These are phyloP conservation scores for Notamacropus eugenii DNA, from an alignment of 2,797 vertebrate species.

Conservation along the genomic window DNA sequence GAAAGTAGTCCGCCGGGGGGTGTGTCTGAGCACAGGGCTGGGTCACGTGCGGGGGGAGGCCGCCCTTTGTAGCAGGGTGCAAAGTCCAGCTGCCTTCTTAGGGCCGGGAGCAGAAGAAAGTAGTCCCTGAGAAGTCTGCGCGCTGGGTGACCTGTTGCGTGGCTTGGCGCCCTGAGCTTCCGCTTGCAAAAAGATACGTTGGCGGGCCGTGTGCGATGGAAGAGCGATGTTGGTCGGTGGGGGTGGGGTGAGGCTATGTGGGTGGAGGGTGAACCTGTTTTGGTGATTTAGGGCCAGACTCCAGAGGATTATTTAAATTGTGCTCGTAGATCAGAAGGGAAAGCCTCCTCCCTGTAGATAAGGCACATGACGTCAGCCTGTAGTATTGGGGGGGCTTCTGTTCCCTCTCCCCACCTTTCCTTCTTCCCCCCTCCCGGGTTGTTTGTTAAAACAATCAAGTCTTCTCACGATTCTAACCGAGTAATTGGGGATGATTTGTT, in stretches of 20 bases:
- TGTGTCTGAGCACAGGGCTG: too few species aligned
- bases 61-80: not conserved
- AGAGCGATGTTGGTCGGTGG: too few species aligned
- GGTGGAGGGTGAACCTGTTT: not conserved
- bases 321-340: not conserved
- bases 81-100: not conserved
- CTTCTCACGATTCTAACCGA: too few species aligned
- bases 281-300: too few species aligned
- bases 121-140: not conserved
- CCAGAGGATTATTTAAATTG: not conserved
- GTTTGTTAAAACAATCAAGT: not conserved
- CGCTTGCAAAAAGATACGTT: accelerated
- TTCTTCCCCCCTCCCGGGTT: too few species aligned
- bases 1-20: too few species aligned
- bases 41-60: too few species aligned
- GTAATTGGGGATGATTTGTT: not conserved
- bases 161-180: too few species aligned
- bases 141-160: accelerated
- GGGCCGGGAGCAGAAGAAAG: not conserved
- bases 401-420: too few species aligned
- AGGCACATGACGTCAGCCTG: not conserved
- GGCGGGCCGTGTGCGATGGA: not conserved
- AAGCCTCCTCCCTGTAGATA: accelerated
- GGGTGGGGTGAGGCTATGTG: accelerated
- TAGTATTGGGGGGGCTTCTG: too few species aligned